Evolutionary conservation across 2,888 invertebrate genomes (phyloP), one percentile per base, ranked within the genome.

Genomic region (Ptilodon capucinus): DNA sequence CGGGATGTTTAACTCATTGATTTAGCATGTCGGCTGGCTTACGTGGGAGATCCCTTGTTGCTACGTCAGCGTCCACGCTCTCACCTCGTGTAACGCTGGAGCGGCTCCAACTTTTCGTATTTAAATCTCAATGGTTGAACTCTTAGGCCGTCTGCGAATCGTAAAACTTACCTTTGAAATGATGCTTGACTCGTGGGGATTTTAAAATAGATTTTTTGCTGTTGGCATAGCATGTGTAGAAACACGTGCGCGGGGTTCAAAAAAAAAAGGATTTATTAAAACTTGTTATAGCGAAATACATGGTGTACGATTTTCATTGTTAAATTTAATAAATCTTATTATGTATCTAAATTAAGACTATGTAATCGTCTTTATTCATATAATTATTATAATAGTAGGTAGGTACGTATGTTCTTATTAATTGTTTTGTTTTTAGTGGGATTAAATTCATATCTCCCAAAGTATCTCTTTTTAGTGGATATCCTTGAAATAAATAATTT

Each of bases 41-140:
- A 62, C 54, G 60, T 67, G 54, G 67, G 64, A 66, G 56, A 67
- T 58, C 56, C 60, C 67, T 44, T 50, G 40, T 49, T 43, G 16
- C 40, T 16, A 40, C 63, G 63, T 56, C 52, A 50, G 19, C 19
- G 18, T 42, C 30, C 65, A 65, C 56, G 64, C 39, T 48, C 41
- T 5, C 44, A 11, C 45, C 54, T 52, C 65, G 57, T 65, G 65
- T 17, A 50, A 18, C n/a, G 3, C 60, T 65, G 65, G 65, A 63
- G 45, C 13, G 11, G 19, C 6, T 54, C 68, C 65, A 65, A 66
- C 54, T 38, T 49, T 56, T 54, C 39, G 40, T 44, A 42, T 50
- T 40, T 40, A 40, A 53, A 62, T 51, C 58, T 50, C 60, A 47
- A 44, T 51, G 64, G 57, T 57, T 66, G 54, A 63, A 63, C 57